Conservation (phyloP, 2,113 vertebrate genomes). For the Cepphus grylle region DNA sequence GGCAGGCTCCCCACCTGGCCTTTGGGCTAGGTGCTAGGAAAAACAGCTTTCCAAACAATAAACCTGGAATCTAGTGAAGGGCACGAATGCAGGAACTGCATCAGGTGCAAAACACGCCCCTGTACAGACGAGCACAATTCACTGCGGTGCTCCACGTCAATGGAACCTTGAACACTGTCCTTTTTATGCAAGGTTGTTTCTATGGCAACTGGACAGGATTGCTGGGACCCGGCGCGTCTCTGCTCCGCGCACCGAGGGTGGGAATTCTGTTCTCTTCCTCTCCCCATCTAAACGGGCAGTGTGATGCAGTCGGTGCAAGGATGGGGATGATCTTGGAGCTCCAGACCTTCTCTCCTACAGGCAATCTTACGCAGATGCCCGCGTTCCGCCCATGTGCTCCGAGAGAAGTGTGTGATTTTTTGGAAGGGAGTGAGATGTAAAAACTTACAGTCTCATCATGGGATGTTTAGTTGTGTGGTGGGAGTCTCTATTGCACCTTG, state of each 20-base stretch:
- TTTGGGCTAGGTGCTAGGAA: fast-evolving
- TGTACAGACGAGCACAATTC: background rate
- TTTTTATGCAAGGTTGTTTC: slow-evolving; percentile 4
- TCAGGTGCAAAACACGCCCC: background rate
- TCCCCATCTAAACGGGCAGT: fast-evolving
- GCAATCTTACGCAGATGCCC: fast-evolving
- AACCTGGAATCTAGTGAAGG: fast-evolving
- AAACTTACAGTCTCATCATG: fast-evolving
- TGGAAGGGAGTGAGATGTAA: background rate
- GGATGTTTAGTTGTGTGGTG: fast-evolving
- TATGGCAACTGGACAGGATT: background rate
- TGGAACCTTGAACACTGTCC: background rate
- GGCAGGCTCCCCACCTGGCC: background rate
- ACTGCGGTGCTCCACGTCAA: fast-evolving
- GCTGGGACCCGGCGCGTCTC: background rate
- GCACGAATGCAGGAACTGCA: background rate
- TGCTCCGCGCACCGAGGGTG: fast-evolving
- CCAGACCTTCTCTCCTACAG: fast-evolving
- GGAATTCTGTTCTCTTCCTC: background rate
- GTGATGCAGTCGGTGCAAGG: fast-evolving
- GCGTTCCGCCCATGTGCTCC: fast-evolving
- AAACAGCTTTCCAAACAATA: fast-evolving
- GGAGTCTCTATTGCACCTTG: background rate
- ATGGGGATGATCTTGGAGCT: fast-evolving
- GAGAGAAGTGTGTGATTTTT: background rate